phyloP scores from a whole-genome alignment of 2,888 invertebrate genomes.

The Eupithecia subfuscata region DNA sequence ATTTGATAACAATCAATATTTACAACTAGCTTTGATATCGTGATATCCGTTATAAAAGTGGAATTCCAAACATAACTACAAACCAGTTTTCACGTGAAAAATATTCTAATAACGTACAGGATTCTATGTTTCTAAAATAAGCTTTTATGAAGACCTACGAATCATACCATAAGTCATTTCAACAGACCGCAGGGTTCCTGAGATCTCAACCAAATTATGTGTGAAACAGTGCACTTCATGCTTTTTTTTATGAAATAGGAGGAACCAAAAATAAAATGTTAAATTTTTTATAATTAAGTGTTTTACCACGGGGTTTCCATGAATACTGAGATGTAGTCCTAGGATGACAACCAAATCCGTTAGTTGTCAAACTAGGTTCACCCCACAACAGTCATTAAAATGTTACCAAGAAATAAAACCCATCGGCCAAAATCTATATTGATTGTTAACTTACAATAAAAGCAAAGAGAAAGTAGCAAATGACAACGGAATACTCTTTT shows the following conservation, averaged over 20 bases:
- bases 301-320: too few relatives aligned
- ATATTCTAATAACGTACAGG: not conserved
- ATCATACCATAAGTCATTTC: too few relatives aligned
- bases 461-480: conserved; percentile 44
- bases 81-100: not conserved
- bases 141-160: not conserved
- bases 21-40: not conserved
- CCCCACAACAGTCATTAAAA: not conserved
- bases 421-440: not conserved
- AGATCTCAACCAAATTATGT: too few relatives aligned
- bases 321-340: too few relatives aligned
- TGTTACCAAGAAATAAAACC: not conserved
- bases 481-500: conserved; percentile 48
- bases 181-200: too few relatives aligned
- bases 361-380: too few relatives aligned
- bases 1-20: conserved; percentile 1
- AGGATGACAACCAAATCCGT: too few relatives aligned
- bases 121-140: not conserved
- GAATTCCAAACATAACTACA: not conserved
- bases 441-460: conserved; percentile 26
- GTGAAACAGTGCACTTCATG: too few relatives aligned
- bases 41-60: conserved; percentile 3
- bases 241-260: too few relatives aligned
- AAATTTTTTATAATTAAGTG: too few relatives aligned
- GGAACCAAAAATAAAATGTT: too few relatives aligned